phyloP scores from a whole-genome alignment of 1,140 invertebrate species.

The Drosophila kohkoa region DNA sequence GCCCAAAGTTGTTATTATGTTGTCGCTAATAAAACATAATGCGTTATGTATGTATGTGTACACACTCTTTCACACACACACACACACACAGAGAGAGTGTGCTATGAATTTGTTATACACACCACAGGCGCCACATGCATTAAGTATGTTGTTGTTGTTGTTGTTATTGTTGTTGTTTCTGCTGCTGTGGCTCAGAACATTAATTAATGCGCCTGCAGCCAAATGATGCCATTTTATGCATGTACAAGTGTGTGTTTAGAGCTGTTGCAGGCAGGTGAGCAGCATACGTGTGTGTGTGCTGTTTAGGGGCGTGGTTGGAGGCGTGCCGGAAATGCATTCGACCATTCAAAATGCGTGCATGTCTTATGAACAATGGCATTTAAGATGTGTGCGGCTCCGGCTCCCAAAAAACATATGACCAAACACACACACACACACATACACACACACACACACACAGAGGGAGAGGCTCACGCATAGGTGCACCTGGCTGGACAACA shows the following conservation, averaged over 20 bases:
- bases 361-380: conserved; percentile 80
- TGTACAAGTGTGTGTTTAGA: conserved; percentile 22
- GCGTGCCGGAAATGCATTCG: conserved; percentile 73
- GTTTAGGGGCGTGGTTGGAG: conserved; percentile 42
- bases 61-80: not conserved
- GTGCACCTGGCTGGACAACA: conserved; percentile 70
- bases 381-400: conserved; percentile 61
- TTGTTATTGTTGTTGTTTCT: conserved; percentile 41
- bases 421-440: conserved; percentile 27
- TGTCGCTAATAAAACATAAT: conserved; percentile 8
- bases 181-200: conserved; percentile 72
- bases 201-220: conserved; percentile 80
- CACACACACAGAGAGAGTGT: not conserved
- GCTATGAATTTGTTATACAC: conserved; percentile 27
- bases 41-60: conserved; percentile 7
- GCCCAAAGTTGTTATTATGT: conserved; percentile 24
- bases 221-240: conserved; percentile 72
- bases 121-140: conserved; percentile 36
- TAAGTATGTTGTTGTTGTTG: conserved; percentile 50
- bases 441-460: conserved; percentile 11
- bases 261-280: conserved; percentile 18
- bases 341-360: conserved; percentile 75
- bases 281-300: conserved; percentile 3
- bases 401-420: conserved; percentile 64
- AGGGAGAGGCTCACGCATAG: conserved; percentile 6